Conservation (phyloP, 2,888 invertebrate genomes). For the Apodemia zela region DNA sequence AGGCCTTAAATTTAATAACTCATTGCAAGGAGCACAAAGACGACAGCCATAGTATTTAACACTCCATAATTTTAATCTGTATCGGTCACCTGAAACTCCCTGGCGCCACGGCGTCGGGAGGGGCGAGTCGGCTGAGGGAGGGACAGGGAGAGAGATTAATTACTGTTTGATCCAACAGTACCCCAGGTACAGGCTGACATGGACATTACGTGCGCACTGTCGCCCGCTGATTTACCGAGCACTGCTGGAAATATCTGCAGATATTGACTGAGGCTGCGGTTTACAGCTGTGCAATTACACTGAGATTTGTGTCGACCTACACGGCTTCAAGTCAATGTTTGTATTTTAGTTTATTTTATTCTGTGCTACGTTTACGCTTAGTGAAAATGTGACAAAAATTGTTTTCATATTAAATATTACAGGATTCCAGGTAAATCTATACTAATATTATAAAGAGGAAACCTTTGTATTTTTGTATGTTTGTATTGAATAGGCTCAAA, state of each 20-base stretch:
- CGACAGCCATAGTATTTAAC: conserved; percentile 13
- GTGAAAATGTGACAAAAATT: too few species aligned
- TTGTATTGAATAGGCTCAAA: too few species aligned
- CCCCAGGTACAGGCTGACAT: conserved; percentile 49
- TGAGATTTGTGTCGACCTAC: neutral
- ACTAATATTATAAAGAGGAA: too few species aligned
- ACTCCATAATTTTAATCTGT: conserved; percentile 22
- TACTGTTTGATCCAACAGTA: conserved; percentile 65
- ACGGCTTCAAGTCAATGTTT: neutral
- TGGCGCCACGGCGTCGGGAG: conserved; percentile 52
- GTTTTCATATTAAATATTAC: too few species aligned
- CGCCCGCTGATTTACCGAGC: conserved; percentile 50
- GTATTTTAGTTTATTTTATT: neutral
- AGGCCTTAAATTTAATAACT: conserved; percentile 6
- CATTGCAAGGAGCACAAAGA: conserved; percentile 11
- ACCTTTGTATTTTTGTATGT: too few species aligned
- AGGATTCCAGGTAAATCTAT: too few species aligned
- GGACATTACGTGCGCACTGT: conserved; percentile 32
- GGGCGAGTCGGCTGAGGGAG: conserved; percentile 26
- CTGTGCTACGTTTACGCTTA: too few species aligned
- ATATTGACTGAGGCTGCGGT: conserved; percentile 15
- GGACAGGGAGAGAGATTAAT: conserved; percentile 57
- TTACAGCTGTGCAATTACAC: conserved; percentile 21
- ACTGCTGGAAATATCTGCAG: conserved; percentile 26
- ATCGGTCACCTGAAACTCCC: conserved; percentile 53